phyloP scores from a whole-genome alignment of 1,140 invertebrate species.

The Ooceraea biroi region DNA sequence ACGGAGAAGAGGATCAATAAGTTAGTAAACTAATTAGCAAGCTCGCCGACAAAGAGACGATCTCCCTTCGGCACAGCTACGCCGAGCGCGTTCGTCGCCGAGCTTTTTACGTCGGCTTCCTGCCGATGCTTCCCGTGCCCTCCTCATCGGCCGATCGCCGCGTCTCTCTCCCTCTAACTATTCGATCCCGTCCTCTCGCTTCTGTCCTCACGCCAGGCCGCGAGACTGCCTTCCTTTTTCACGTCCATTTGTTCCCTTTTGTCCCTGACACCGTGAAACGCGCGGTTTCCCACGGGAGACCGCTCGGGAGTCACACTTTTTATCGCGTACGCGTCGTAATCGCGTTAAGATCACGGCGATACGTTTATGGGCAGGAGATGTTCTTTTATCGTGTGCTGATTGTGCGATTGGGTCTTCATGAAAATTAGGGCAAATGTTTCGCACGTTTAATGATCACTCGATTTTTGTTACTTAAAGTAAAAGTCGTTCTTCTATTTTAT shows the following conservation, averaged over 20 bases:
- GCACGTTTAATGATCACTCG: not conserved
- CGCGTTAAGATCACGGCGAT: conserved; percentile 45
- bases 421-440: conserved; percentile 10
- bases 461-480: not conserved
- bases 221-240: conserved; percentile 78
- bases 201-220: conserved; percentile 39
- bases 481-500: not conserved
- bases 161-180: conserved; percentile 71
- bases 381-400: conserved; percentile 25
- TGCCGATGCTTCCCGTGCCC: conserved; percentile 67
- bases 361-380: not conserved
- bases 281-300: conserved; percentile 81
- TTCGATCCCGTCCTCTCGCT: conserved; percentile 81
- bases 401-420: not conserved
- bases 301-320: conserved; percentile 60
- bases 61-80: conserved; percentile 72
- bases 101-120: conserved; percentile 81
- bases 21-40: conserved; percentile 87
- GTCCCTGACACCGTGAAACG: conserved; percentile 80
- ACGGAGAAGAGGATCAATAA: conserved; percentile 83
- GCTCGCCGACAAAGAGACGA: conserved; percentile 84
- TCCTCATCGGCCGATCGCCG: conserved; percentile 61
- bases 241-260: conserved; percentile 80
- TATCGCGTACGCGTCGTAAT: conserved; percentile 43
- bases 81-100: conserved; percentile 78